phyloP scores from a whole-genome alignment of 2,888 invertebrate species.

The Koerneria pararmatus region DNA sequence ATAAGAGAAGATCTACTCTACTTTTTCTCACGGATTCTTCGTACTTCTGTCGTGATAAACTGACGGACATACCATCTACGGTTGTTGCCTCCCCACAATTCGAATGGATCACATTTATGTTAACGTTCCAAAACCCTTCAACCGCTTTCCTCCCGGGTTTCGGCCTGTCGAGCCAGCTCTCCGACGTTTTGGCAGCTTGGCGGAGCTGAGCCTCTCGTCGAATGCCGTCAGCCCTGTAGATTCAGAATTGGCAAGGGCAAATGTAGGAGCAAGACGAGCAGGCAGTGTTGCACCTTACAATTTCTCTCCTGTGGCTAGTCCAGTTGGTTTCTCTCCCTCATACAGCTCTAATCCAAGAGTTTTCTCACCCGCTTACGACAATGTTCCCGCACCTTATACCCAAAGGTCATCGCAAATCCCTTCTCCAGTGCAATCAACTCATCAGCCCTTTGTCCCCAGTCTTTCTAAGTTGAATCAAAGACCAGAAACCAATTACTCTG shows the following conservation, averaged over 20 bases:
- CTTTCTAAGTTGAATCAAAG: too few species aligned
- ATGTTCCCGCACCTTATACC: constrained; percentile 12
- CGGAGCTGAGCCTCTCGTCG: constrained; percentile 11
- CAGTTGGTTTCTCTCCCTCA: constrained; percentile 7
- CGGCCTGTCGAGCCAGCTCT: constrained; percentile 32
- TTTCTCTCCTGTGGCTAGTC: constrained; percentile 16
- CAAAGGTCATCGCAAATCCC: too few species aligned
- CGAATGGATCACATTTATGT: constrained; percentile 35
- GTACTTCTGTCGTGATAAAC: neutral
- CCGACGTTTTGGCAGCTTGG: too few species aligned
- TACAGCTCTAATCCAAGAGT: neutral
- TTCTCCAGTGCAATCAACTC: too few species aligned
- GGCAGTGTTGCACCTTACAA: constrained; percentile 9
- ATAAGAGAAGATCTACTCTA: too few species aligned
- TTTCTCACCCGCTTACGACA: constrained; percentile 23
- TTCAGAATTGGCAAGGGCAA: constrained; percentile 11
- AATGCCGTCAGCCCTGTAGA: constrained; percentile 13
- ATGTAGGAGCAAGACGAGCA: neutral
- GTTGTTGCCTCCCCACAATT: neutral
- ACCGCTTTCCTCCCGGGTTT: constrained; percentile 36
- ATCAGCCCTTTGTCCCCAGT: too few species aligned
- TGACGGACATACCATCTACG: neutral
- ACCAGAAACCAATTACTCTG: too few species aligned
- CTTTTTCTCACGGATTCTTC: too few species aligned
- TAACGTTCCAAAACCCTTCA: constrained; percentile 36